These are phyloP conservation scores for Sacculina carcini DNA, from an alignment of 2,888 invertebrate genomes.

Conservation along the genomic window DNA sequence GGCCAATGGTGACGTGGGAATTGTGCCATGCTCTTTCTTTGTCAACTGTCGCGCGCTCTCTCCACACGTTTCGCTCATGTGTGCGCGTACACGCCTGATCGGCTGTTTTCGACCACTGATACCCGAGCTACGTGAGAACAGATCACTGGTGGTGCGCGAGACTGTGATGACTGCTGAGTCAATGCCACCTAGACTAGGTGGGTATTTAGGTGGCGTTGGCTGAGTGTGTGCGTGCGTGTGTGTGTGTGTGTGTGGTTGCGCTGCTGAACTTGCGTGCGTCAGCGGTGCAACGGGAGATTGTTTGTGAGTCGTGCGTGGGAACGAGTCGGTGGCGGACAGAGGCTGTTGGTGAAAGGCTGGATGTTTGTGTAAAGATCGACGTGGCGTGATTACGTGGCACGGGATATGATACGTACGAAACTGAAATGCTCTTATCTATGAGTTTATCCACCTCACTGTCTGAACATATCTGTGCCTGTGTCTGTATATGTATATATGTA, in stretches of 20 bases:
- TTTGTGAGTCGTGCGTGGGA: constrained; percentile 3
- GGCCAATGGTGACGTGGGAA: background rate
- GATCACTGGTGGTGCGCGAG: too few species aligned
- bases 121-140: background rate
- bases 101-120: constrained; percentile 17
- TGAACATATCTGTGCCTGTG: too few species aligned
- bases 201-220: too few species aligned
- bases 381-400: background rate
- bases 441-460: background rate
- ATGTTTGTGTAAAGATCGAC: background rate
- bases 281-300: background rate
- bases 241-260: constrained; percentile 2
- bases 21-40: background rate
- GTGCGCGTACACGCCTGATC: constrained; percentile 9
- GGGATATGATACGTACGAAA: too few species aligned
- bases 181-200: too few species aligned
- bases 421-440: background rate
- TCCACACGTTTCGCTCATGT: constrained; percentile 7
- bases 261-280: background rate
- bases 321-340: background rate
- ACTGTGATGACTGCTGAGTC: too few species aligned
- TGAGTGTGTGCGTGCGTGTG: constrained; percentile 1
- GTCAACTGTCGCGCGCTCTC: background rate
- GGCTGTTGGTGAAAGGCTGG: background rate
- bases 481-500: background rate